Evolutionary conservation across 2,113 vertebrate genomes (phyloP), one percentile per base, ranked within the genome.

Genomic region (Strix uralensis): DNA sequence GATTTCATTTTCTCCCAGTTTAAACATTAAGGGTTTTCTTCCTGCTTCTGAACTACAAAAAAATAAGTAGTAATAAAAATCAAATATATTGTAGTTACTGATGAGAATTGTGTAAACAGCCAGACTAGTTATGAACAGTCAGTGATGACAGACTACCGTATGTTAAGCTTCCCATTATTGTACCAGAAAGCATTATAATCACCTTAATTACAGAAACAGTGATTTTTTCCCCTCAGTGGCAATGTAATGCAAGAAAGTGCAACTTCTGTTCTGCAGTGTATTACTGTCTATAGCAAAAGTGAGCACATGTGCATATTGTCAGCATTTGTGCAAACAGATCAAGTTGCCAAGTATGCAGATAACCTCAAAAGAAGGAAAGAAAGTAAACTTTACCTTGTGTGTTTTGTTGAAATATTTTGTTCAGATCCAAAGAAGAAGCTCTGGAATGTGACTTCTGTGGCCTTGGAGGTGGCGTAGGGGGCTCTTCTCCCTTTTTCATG

Each of bases 341-440:
- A 15, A 79, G 27, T 3, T 91, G 92, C 87, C 93, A 77, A 96
- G 59, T 54, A 86, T 1, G 1, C 79, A 88, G 51, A 51, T 78
- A 93, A 73, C 36, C 40, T 80, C 78, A 80, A 66, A 95, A 90
- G 63, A 15, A 38, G 36, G n/a, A 57, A 52, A 75, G 61, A 74
- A 96, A 95, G 36, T 44, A 79, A 92, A 83, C 40, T 85, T 92
- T 95, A 99, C 99, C 99, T 98, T 98, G 98, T 61, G 98, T 96
- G 27, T 98, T 98, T 97, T 99, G 99, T 97, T 99, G 99, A 97
- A 99, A 98, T 92, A 99, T 98, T 98, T 99, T 99, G 98, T 99
- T 99, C 94, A 99, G 98, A 97, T 99, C 99, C 97, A 99, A 98
- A 49, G 99, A 99, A 75, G 99, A 99, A 95, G 99, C 99, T 96